Conservation (phyloP, 2,113 vertebrate species). For the Marcusenius ussheri region DNA sequence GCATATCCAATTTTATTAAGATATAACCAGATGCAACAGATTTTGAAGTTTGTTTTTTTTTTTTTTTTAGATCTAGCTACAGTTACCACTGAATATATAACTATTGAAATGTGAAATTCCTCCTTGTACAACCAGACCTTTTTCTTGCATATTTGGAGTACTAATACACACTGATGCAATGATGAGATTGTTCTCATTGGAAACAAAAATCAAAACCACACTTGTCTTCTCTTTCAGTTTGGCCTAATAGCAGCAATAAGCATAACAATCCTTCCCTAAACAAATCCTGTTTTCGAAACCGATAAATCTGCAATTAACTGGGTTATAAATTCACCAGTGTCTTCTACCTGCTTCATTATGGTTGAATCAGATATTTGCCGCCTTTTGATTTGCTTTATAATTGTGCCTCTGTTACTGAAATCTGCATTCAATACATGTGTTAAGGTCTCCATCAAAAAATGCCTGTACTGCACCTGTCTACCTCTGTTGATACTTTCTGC, state of each 20-base stretch:
- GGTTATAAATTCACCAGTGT: neutral
- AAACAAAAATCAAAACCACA: neutral
- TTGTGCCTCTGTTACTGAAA: neutral
- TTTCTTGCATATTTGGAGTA: neutral
- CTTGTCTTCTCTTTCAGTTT: neutral
- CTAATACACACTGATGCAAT: neutral
- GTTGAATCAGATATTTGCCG: neutral
- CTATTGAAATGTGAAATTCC: neutral
- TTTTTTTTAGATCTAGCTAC: neutral
- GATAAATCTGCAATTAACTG: neutral
- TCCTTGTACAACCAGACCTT: neutral
- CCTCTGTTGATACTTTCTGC: neutral
- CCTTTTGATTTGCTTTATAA: neutral
- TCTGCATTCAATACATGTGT: neutral
- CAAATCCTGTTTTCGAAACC: neutral
- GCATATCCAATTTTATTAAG: neutral
- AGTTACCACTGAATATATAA: neutral
- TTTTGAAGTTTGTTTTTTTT: neutral
- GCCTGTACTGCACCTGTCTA: neutral
- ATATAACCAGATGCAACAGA: neutral
- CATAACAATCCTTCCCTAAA: neutral
- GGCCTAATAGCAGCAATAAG: neutral
- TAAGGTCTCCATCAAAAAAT: neutral
- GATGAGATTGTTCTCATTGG: neutral
- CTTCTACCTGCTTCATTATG: neutral